phyloP scores from a whole-genome alignment of 2,797 vertebrate genomes.

The Harpagifer antarcticus region DNA sequence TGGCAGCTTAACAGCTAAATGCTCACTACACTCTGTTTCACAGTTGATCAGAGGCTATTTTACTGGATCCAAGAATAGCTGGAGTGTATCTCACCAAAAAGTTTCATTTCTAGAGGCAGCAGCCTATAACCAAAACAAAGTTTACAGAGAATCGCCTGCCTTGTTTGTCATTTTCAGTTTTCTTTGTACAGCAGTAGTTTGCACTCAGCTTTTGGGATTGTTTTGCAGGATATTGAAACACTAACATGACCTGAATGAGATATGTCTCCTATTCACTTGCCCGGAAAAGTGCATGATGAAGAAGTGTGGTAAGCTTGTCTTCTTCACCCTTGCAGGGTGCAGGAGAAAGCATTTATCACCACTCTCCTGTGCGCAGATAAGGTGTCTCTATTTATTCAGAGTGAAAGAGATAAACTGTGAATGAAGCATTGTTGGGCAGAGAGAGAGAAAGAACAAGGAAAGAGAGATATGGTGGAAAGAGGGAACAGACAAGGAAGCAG shows the following conservation, averaged over 20 bases:
- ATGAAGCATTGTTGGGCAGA: constrained; percentile 76
- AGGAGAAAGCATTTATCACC: constrained; percentile 82
- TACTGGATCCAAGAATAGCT: constrained; percentile 54
- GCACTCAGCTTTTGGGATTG: constrained; percentile 59
- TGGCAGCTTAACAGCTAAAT: constrained; percentile 33
- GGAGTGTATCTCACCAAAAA: constrained; percentile 42
- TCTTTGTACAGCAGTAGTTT: constrained; percentile 42
- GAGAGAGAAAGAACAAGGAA: not conserved
- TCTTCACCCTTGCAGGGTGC: constrained; percentile 76
- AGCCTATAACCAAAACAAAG: constrained; percentile 27
- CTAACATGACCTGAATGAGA: constrained; percentile 68
- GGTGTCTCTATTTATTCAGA: constrained; percentile 84
- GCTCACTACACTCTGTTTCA: constrained; percentile 23
- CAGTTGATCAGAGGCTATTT: constrained; percentile 51
- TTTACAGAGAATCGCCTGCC: constrained; percentile 39
- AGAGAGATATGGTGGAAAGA: constrained; percentile 1
- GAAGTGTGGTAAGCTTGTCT: constrained; percentile 74
- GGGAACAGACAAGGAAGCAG: constrained; percentile 43
- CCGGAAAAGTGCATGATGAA: constrained; percentile 76
- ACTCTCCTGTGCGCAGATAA: constrained; percentile 81
- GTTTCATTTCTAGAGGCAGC: constrained; percentile 48
- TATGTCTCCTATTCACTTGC: constrained; percentile 58
- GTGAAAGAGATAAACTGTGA: constrained; percentile 80
- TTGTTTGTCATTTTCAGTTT: constrained; percentile 43
- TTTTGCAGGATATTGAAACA: constrained; percentile 54